A percentile compares a stretch with the other conserved stretches of the same genome.
Conservation (phyloP, 1,140 invertebrate genomes). For the Drosophila prosaltans region DNA sequence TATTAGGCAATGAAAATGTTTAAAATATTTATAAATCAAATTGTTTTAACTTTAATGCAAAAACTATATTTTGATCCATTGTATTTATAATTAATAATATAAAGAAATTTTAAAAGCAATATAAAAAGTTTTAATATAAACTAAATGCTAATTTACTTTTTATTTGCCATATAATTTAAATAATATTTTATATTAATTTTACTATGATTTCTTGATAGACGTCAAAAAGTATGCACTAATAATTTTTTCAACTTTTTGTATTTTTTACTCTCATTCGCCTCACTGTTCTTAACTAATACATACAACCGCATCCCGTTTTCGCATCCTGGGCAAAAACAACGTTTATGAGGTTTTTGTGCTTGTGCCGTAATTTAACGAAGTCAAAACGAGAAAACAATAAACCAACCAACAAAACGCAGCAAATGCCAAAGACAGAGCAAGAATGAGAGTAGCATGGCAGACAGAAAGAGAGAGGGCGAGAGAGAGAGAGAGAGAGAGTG, state of each 20-base stretch:
- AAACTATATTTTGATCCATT: too few relatives aligned
- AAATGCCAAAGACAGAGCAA: slow-evolving; percentile 37
- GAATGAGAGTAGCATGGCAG: neutral
- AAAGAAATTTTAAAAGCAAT: too few relatives aligned
- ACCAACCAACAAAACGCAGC: slow-evolving; percentile 39
- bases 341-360: slow-evolving; percentile 78
- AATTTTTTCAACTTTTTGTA: too few relatives aligned
- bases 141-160: too few relatives aligned
- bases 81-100: too few relatives aligned
- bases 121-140: too few relatives aligned
- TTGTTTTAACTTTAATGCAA: too few relatives aligned
- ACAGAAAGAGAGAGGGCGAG: neutral
- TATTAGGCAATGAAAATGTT: neutral
- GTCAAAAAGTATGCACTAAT: slow-evolving; percentile 4
- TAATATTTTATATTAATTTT: too few relatives aligned
- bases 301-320: neutral
- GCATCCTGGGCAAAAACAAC: slow-evolving; percentile 46
- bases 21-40: too few relatives aligned
- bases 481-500: neutral
- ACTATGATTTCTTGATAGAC: too few relatives aligned
- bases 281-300: slow-evolving; percentile 26
- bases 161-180: too few relatives aligned
- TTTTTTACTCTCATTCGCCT: neutral
- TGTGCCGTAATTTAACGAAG: slow-evolving; percentile 81
- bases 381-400: slow-evolving; percentile 82